Evolutionary conservation across 2,113 vertebrate genomes (phyloP).

Genomic region (Callochromis pleurospilus): DNA sequence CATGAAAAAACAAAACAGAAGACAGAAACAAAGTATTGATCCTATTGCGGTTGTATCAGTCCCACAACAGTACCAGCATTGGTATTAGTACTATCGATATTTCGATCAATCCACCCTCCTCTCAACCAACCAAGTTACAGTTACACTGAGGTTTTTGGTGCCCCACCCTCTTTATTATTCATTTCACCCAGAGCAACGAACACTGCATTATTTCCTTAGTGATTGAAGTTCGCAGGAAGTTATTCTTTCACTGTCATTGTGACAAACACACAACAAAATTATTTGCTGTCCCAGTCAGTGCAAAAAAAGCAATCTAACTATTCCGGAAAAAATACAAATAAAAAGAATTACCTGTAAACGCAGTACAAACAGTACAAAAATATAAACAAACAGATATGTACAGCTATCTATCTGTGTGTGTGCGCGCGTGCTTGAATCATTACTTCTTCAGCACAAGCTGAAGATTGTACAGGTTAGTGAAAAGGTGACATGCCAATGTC

Average conservation of each 20-base stretch:
- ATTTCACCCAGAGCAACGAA: neutral
- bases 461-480: neutral
- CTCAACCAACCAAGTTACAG: neutral
- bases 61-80: neutral
- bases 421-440: rapidly evolving
- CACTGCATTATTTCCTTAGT: neutral
- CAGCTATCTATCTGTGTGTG: neutral
- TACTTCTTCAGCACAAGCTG: neutral
- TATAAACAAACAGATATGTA: neutral
- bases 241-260: neutral
- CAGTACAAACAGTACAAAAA: neutral
- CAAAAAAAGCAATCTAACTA: neutral
- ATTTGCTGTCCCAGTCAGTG: neutral
- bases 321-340: neutral
- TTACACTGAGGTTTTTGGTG: neutral
- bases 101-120: neutral
- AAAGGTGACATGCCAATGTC: neutral
- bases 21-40: neutral
- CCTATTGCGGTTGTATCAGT: neutral
- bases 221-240: neutral
- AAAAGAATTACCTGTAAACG: neutral
- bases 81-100: neutral
- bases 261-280: neutral
- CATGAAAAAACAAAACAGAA: neutral
- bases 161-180: neutral